A percentile compares a stretch with the other conserved stretches of the same genome.
Evolutionary conservation across 2,888 invertebrate species (phyloP).

Genomic region (Desoria tigrina): DNA sequence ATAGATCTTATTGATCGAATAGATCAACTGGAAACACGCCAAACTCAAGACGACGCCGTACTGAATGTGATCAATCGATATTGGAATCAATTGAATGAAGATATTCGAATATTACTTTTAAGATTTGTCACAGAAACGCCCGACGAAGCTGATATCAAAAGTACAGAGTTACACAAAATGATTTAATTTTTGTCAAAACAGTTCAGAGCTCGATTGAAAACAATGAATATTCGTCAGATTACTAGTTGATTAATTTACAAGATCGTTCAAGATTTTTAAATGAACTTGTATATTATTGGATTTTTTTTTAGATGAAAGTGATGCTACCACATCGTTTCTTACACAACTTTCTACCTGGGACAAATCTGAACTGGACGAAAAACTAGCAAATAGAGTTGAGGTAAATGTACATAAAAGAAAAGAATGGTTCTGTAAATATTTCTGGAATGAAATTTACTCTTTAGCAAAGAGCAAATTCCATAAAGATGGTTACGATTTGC

Average conservation of each 20-base stretch:
- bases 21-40: conserved; percentile 89
- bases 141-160: conserved; percentile 92
- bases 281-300: neutral
- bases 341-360: conserved; percentile 97
- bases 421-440: too few species aligned
- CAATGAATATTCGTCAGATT: neutral
- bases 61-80: conserved; percentile 95
- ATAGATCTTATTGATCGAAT: conserved; percentile 84
- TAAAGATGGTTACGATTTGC: too few species aligned
- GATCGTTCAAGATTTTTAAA: neutral
- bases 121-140: conserved; percentile 84
- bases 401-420: conserved; percentile 59
- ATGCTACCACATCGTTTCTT: conserved; percentile 92
- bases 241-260: neutral
- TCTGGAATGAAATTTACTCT: too few species aligned
- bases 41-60: conserved; percentile 96
- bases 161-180: too few species aligned
- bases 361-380: conserved; percentile 93
- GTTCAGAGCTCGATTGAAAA: neutral
- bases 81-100: conserved; percentile 96
- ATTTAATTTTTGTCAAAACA: too few species aligned
- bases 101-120: conserved; percentile 88
- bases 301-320: conserved; percentile 76
- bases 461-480: too few species aligned
- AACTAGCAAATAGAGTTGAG: conserved; percentile 86